Evolutionary conservation across 2,113 vertebrate genomes (phyloP), one percentile per base, ranked within the genome.

Genomic region (Paradoxurus hermaphroditus): DNA sequence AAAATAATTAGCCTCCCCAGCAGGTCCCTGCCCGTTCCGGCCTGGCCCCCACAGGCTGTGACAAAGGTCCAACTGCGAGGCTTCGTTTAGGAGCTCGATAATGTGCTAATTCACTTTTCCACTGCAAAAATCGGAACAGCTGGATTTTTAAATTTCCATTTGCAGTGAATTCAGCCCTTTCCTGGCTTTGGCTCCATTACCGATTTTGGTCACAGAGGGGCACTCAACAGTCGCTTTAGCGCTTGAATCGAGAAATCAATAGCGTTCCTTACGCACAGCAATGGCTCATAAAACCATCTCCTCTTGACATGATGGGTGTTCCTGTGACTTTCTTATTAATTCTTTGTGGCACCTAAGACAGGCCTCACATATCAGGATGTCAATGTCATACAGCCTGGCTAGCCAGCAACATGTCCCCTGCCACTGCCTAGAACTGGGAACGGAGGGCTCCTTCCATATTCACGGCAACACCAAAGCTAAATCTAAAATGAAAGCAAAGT

Each of bases 21-120:
- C 11, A 51, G 63, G 56, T 27, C 93, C 84, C 36, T 2, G 51
- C 63, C 13, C 46, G 8, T 51, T 92, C 96, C 77, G 73, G 90
- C 84, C 56, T 51, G 72, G 51, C 95, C 79, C 97, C 81, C 31
- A 4, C 29, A 44, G 95, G 94, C 68, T 96, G 98, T 89, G 72
- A 89, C 44, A 44, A 21, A 97, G n/a, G 78, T 21, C 95, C 94
- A 87, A 95, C 51, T 18, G 81, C 23, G 79, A 89, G 94, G 94
- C 87, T 96, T 98, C 67, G 41, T 70, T 92, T 78, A 41, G 72
- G 96, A 98, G 88, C 86, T 97, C 19, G 34, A 78, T 95, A 93
- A 97, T 93, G 86, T 88, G 93, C 90, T 97, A 92, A 98, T 70
- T 98, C 81, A 72, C 27, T 95, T 97, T 98, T 95, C 92, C 36